A percentile compares a stretch with the other conserved stretches of the same genome.
Conservation (phyloP, 1,140 invertebrate species). For the Laupala kohalensis region DNA sequence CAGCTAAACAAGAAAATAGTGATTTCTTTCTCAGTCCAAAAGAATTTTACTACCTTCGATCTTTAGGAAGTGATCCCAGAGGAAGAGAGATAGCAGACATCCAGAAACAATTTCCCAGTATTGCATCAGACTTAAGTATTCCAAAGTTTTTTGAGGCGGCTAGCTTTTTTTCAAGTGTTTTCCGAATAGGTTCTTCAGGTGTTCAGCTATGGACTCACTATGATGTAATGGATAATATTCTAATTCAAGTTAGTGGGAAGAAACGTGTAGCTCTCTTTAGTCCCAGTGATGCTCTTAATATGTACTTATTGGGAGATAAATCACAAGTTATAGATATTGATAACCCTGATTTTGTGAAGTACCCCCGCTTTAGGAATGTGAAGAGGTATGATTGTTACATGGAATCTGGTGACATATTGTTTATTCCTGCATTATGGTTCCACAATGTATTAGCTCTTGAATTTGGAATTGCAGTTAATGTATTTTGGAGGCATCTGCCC, state of each 20-base stretch:
- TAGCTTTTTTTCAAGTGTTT: slow-evolving; percentile 42
- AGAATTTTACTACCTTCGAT: slow-evolving; percentile 41
- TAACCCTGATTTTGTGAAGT: slow-evolving; percentile 31
- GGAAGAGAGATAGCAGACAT: slow-evolving; percentile 40
- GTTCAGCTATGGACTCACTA: slow-evolving; percentile 48
- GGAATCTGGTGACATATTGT: slow-evolving; percentile 41
- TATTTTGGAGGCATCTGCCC: slow-evolving; percentile 43
- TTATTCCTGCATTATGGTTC: slow-evolving; percentile 49
- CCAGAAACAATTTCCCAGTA: slow-evolving; percentile 31
- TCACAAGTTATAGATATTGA: slow-evolving; percentile 43
- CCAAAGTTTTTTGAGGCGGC: slow-evolving; percentile 31
- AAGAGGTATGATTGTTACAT: slow-evolving; percentile 32
- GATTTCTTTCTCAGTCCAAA: slow-evolving; percentile 28
- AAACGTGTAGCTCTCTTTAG: slow-evolving; percentile 40
- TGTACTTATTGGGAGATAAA: slow-evolving; percentile 46
- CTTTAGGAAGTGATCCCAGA: slow-evolving; percentile 36
- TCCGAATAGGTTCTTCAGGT: slow-evolving; percentile 36
- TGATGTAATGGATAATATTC: slow-evolving; percentile 47
- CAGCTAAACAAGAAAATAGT: slow-evolving; percentile 21
- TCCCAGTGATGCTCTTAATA: slow-evolving; percentile 34
- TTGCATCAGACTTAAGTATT: slow-evolving; percentile 34
- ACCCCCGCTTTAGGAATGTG: slow-evolving; percentile 34
- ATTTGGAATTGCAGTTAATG: slow-evolving; percentile 41
- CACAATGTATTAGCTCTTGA: slow-evolving; percentile 39
- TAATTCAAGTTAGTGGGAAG: slow-evolving; percentile 38